These are phyloP conservation scores for Hypsopygia costalis DNA, from an alignment of 2,888 invertebrate species.

Conservation along the genomic window DNA sequence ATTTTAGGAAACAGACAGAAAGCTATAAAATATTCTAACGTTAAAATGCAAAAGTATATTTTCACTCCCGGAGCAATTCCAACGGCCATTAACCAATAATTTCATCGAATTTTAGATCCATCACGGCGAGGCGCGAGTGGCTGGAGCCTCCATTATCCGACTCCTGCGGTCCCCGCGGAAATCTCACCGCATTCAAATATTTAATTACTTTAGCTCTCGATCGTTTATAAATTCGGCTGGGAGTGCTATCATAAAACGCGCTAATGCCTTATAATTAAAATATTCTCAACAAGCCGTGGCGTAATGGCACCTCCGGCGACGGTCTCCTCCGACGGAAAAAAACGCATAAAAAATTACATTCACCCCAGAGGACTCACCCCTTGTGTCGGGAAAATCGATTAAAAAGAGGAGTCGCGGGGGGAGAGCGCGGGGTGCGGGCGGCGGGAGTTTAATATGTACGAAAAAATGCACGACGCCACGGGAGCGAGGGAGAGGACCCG, in stretches of 20 bases:
- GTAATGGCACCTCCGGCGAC: constrained; percentile 80
- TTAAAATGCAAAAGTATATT: constrained; percentile 48
- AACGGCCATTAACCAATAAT: constrained; percentile 74
- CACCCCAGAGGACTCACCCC: constrained; percentile 80
- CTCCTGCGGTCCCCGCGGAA: constrained; percentile 65
- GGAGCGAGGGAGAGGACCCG: constrained; percentile 67
- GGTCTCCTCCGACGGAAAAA: constrained; percentile 71
- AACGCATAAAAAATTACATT: constrained; percentile 82
- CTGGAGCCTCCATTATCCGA: constrained; percentile 62
- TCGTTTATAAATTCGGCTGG: constrained; percentile 75
- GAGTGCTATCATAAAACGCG: constrained; percentile 80
- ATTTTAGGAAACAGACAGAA: no score
- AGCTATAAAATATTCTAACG: constrained; percentile 20
- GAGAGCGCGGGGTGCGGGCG: constrained; percentile 53
- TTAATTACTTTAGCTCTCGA: constrained; percentile 78
- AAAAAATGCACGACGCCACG: constrained; percentile 78
- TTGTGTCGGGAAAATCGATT: constrained; percentile 81
- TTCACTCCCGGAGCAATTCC: constrained; percentile 54
- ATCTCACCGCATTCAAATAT: constrained; percentile 80
- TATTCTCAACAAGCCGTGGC: constrained; percentile 81
- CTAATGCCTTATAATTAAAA: constrained; percentile 82
- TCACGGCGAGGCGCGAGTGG: constrained; percentile 60
- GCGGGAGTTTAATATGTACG: constrained; percentile 78
- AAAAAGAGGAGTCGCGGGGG: constrained; percentile 78
- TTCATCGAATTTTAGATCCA: constrained; percentile 77